Base-by-base conservation (phyloP, 1,140 invertebrate species). In the Zaprionus nigranus region DNA sequence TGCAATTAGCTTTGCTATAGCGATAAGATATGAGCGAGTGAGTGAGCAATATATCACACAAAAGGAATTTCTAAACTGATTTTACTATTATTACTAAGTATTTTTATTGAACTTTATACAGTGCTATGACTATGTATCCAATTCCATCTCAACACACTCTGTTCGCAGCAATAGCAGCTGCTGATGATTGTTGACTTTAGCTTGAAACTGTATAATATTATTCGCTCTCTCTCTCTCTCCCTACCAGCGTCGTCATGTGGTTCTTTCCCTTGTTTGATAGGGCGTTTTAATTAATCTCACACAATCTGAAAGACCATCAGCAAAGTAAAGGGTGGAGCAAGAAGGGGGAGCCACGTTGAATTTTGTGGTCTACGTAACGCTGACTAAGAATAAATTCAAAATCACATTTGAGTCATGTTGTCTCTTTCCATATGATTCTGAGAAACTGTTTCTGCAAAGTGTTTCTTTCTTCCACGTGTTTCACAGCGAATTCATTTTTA, bases 381-480 rank as follows among this genome's bases (percentile, higher is more conserved):
- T 71, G 67, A 75, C 67, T 75, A 71, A 75, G 24, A 5, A 13
- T 4, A 53, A 75, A 36, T 11, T 11, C 30, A 59, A 54, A 54
- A 17, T 60, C 53, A 70, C 60, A 20, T 59, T 75, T 65, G 56
- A 70, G 54, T 71, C 67, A 75, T 53, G 28, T 46, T 64, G 59
- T 70, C 49, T 69, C 12, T 11, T 34, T 34, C 36, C 40, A 64
- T 54, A 53, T 40, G 34, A 64, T 75, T 71, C 54, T 46, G 46
- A 56, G 73, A 71, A 75, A 64, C 67, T 0, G 11, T 24, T 54
- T 58, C 22, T 57, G 20, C 53, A 34, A 34, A 34, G 30, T 53
- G 53, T 17, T 62, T 51, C 57, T 17, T 62, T 51, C 57, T 65
- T 65, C 51, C 60, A 75, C 67, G 67, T 75, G 73, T 71, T 59